Evolutionary conservation across 1,140 invertebrate species (phyloP), one percentile per base, ranked within the genome.

Genomic region (Hirudo medicinalis): DNA sequence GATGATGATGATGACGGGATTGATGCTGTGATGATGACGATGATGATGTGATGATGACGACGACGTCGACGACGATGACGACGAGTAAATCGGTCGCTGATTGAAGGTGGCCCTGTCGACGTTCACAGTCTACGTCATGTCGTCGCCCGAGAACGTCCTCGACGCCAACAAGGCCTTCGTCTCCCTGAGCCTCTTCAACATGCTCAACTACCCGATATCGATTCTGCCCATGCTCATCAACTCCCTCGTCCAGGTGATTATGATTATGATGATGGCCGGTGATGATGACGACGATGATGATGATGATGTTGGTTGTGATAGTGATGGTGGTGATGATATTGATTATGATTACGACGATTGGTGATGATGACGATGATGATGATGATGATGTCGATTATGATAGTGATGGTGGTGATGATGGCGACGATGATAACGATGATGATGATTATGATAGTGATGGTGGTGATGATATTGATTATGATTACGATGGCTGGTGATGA

Each of bases 81-180:
- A 25, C 6, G 32, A 36, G 32, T 13, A n/a, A n/a, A n/a, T n/a
- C n/a, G n/a, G n/a, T n/a, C n/a, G n/a, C 19, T 68, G n/a, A 32
- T n/a, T 40, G 32, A 29, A 73, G 72, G 76, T 76, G 19, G 29
- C 74, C 13, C 54, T 76, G 40, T 57, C 70, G 17, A 71, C 74
- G 20, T 77, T 77, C 67, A 76, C 76, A 20, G 49, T 76, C 6
- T 85, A 78, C 75, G 78, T 84, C 3, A 54, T 84, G 1, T 72
- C 78, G 22, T 77, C 78, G 71, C 75, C 80, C 36, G 71, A 71
- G 20, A 80, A 86, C 75, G 71, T 82, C 40, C 77, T 86, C 66
- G 83, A 84, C 75, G 79, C 85, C 76, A 86, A 87, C 80, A 94
- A 87, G 78, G 94, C 85, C 75, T 99, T 99, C 85, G 94, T 98